Percentiles rank a stretch among this genome's conserved stretches.
Evolutionary conservation across 2,888 invertebrate species (phyloP).

Genomic region (Dione vanillae): DNA sequence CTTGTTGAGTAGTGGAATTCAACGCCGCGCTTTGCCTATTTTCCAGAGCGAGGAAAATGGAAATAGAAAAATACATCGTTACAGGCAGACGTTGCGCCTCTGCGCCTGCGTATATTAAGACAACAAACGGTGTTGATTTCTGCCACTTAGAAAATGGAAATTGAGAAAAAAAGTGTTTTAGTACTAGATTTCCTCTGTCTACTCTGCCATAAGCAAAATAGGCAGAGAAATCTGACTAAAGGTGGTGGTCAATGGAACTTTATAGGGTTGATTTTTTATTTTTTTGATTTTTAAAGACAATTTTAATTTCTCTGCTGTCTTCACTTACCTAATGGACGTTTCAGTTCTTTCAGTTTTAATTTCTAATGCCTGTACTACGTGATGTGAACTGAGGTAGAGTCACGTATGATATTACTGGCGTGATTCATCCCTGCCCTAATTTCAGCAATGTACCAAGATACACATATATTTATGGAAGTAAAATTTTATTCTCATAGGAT

Average conservation of each 20-base stretch:
- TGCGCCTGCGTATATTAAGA: too few relatives aligned
- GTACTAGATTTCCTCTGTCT: background rate
- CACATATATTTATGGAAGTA: slow-evolving; percentile 24
- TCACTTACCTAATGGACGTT: slow-evolving; percentile 33
- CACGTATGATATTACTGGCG: slow-evolving; percentile 51
- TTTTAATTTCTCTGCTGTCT: slow-evolving; percentile 3
- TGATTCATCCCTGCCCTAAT: slow-evolving; percentile 49
- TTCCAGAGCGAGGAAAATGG: too few relatives aligned
- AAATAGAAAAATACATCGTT: too few relatives aligned
- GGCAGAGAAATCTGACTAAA: too few relatives aligned
- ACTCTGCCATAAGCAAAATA: background rate
- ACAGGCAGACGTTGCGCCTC: too few relatives aligned
- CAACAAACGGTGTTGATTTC: background rate
- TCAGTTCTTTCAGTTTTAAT: slow-evolving; percentile 45
- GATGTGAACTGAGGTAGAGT: slow-evolving; percentile 47
- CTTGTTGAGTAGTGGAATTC: too few relatives aligned
- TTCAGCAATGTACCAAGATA: slow-evolving; percentile 39
- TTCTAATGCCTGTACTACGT: slow-evolving; percentile 40
- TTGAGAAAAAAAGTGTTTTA: background rate
- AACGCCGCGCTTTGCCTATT: too few relatives aligned
- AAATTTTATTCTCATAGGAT: slow-evolving; percentile 1
- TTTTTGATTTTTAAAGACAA: slow-evolving; percentile 11
- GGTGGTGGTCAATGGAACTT: too few relatives aligned
- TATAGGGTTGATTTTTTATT: too few relatives aligned
- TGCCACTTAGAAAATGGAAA: background rate